Percentiles rank a stretch among this genome's conserved stretches.
Conservation (phyloP, 2,888 invertebrate genomes). For the Tuta absoluta region DNA sequence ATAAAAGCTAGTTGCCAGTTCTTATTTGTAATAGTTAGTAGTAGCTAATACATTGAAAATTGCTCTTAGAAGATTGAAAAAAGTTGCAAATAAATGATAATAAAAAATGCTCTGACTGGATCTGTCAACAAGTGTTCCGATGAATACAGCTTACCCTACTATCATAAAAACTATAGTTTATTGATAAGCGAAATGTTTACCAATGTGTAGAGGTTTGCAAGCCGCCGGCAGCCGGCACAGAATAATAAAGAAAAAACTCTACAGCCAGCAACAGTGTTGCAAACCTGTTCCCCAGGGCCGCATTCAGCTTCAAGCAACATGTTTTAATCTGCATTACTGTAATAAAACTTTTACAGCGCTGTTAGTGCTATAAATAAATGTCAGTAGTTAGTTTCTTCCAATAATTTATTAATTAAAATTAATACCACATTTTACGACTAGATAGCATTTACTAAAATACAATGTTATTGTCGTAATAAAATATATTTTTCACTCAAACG, state of each 20-base stretch:
- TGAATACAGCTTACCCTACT: too few species aligned
- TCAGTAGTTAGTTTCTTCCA: conserved; percentile 9
- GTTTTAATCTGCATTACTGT: conserved; percentile 21
- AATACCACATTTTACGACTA: conserved; percentile 12
- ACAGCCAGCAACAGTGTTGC: conserved; percentile 62
- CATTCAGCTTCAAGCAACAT: conserved; percentile 37
- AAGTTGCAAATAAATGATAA: too few species aligned
- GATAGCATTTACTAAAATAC: conserved; percentile 10
- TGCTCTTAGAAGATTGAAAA: too few species aligned
- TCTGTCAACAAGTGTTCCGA: too few species aligned
- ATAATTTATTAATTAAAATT: conserved; percentile 18
- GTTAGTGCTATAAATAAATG: conserved; percentile 13
- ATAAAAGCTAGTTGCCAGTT: too few species aligned
- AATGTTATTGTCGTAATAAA: conserved; percentile 9
- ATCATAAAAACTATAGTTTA: neutral
- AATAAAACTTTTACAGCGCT: conserved; percentile 25
- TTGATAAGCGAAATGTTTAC: neutral
- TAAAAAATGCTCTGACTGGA: too few species aligned
- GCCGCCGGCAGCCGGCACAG: neutral
- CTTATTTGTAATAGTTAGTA: too few species aligned
- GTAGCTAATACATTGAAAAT: too few species aligned
- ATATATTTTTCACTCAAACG: neutral
- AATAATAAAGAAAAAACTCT: neutral
- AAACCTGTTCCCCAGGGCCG: conserved; percentile 58
- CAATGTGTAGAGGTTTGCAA: neutral